Conservation (phyloP, 2,888 invertebrate species). For the Drosophila peninsularis region DNA sequence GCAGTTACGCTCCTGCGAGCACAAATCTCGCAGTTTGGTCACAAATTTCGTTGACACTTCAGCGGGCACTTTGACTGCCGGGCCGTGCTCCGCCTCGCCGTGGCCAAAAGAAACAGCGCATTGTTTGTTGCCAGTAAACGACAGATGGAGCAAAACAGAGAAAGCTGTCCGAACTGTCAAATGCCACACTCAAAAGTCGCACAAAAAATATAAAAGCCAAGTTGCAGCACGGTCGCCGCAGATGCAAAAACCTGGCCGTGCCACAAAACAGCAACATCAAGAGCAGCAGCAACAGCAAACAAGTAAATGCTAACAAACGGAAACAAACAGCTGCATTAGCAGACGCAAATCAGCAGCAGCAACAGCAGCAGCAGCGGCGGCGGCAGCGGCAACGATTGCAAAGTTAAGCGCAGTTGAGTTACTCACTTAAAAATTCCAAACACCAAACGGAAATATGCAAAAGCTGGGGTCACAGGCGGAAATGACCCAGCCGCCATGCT, state of each 20-base stretch:
- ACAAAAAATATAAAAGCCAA: conserved; percentile 31
- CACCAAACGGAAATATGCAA: conserved; percentile 83
- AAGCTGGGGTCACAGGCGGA: conserved; percentile 72
- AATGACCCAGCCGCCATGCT: conserved; percentile 72
- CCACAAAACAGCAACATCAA: conserved; percentile 38
- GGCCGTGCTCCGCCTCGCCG: background rate
- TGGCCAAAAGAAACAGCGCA: conserved; percentile 23
- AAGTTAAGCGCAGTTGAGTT: conserved; percentile 59
- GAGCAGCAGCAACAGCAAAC: conserved; percentile 36
- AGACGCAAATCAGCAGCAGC: conserved; percentile 71
- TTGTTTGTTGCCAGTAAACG: conserved; percentile 50
- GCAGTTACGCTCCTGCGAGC: conserved; percentile 39
- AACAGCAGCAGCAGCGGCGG: conserved; percentile 59
- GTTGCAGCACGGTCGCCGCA: conserved; percentile 41
- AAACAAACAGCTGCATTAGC: conserved; percentile 80
- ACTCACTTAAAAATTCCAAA: conserved; percentile 82
- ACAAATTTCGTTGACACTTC: conserved; percentile 56
- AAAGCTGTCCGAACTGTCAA: conserved; percentile 54
- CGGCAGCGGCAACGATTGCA: conserved; percentile 23
- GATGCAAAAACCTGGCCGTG: conserved; percentile 43
- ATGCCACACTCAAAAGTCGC: conserved; percentile 35
- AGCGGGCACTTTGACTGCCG: conserved; percentile 52
- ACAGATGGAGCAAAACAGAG: conserved; percentile 37
- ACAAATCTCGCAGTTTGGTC: conserved; percentile 46
- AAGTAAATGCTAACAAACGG: conserved; percentile 75